Conservation (phyloP, 2,888 invertebrate genomes). For the Harpalus rufipes region DNA sequence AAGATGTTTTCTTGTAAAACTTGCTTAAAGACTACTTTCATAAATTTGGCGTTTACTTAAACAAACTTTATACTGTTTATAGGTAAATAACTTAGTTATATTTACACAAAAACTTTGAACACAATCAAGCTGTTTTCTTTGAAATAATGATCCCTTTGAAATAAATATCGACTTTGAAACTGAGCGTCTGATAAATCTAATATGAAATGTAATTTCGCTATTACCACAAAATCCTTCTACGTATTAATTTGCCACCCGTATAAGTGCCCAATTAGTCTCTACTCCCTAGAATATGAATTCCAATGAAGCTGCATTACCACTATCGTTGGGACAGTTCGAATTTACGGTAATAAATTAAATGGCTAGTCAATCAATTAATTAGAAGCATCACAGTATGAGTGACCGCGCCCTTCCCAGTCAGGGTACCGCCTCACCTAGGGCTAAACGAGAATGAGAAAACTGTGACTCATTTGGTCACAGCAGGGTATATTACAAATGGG, state of each 20-base stretch:
- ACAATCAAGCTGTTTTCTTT: not conserved
- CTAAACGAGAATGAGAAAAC: not conserved
- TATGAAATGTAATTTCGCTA: not conserved
- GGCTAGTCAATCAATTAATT: conserved; percentile 52
- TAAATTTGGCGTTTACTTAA: conserved; percentile 36
- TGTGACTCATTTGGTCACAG: not conserved
- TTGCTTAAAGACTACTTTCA: conserved; percentile 20
- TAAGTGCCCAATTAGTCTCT: conserved; percentile 27
- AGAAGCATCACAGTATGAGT: conserved; percentile 41
- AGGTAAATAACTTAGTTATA: conserved; percentile 16
- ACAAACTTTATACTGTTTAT: not conserved
- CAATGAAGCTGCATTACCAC: conserved; percentile 11
- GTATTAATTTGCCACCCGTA: conserved; percentile 17
- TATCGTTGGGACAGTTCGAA: conserved; percentile 33
- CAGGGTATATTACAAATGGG: not conserved
- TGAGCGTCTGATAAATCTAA: not conserved
- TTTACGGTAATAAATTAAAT: conserved; percentile 51
- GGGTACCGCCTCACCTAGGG: not conserved
- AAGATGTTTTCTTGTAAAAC: conserved; percentile 21
- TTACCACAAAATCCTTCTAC: not conserved
- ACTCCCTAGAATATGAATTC: conserved; percentile 13
- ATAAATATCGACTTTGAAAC: not conserved
- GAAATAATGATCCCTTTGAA: not conserved
- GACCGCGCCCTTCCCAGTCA: not conserved
- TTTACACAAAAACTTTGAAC: conserved; percentile 3